phyloP scores from a whole-genome alignment of 2,888 invertebrate genomes.

The Idaea dimidiata region DNA sequence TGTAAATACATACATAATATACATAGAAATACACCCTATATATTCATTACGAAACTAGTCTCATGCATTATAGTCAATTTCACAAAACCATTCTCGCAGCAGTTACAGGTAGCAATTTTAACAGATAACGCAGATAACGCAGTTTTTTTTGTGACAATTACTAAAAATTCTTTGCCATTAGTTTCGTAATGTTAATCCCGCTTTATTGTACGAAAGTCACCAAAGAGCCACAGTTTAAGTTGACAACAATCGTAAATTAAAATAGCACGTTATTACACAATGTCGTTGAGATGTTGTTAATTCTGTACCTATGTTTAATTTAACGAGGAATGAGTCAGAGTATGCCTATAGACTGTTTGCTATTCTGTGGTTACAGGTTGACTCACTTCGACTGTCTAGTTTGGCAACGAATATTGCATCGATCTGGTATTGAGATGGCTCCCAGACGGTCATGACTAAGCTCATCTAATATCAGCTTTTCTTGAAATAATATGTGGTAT shows the following conservation, averaged over 20 bases:
- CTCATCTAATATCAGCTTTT: slow-evolving; percentile 10
- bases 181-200: too few relatives aligned
- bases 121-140: too few relatives aligned
- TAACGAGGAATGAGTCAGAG: slow-evolving; percentile 25
- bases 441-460: slow-evolving; percentile 43
- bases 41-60: too few relatives aligned
- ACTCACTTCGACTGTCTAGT: slow-evolving; percentile 21
- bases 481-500: not conserved
- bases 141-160: too few relatives aligned
- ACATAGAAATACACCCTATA: too few relatives aligned
- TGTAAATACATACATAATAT: too few relatives aligned
- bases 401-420: slow-evolving; percentile 41
- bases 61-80: too few relatives aligned
- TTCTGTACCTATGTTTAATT: slow-evolving; percentile 25
- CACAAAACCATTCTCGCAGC: too few relatives aligned
- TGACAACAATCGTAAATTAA: slow-evolving; percentile 18
- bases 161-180: too few relatives aligned
- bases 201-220: not conserved
- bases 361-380: slow-evolving; percentile 15
- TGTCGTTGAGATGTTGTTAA: slow-evolving; percentile 21
- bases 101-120: too few relatives aligned
- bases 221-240: slow-evolving; percentile 11
- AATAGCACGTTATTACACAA: slow-evolving; percentile 21
- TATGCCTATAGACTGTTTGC: slow-evolving; percentile 2
- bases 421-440: slow-evolving; percentile 42